Percentiles rank a stretch among this genome's conserved stretches.
phyloP scores from a whole-genome alignment of 2,888 invertebrate genomes.

The Xanthorhoe spadicearia region DNA sequence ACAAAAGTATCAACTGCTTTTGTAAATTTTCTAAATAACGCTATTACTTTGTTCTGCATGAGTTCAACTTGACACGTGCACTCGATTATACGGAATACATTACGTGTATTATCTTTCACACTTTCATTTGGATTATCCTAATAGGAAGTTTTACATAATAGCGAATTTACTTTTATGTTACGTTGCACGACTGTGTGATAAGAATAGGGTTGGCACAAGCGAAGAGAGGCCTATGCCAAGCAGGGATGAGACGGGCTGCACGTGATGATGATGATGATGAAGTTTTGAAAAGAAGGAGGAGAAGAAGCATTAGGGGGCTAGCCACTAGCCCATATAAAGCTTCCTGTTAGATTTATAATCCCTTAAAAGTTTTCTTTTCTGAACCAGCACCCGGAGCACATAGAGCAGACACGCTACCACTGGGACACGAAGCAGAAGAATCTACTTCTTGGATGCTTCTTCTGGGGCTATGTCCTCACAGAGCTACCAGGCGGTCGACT shows the following conservation, averaged over 20 bases:
- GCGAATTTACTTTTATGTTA: neutral
- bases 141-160: neutral
- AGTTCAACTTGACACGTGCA: neutral
- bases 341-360: slow-evolving; percentile 2
- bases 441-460: slow-evolving; percentile 93
- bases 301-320: too few species aligned
- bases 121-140: neutral
- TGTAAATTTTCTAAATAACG: neutral
- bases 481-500: slow-evolving; percentile 95
- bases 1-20: neutral
- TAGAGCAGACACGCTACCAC: slow-evolving; percentile 85
- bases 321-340: too few species aligned
- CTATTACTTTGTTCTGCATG: neutral
- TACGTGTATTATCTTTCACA: neutral
- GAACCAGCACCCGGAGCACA: slow-evolving; percentile 73
- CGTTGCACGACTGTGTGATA: too few species aligned
- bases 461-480: slow-evolving; percentile 96
- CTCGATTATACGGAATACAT: neutral
- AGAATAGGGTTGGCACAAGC: too few species aligned
- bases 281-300: too few species aligned
- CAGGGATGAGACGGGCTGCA: too few species aligned
- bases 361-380: slow-evolving; percentile 33
- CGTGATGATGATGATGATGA: too few species aligned
- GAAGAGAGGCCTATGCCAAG: too few species aligned
- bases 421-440: slow-evolving; percentile 93